These are phyloP conservation scores for Diuraphis noxia DNA, from an alignment of 1,140 invertebrate species.

Conservation along the genomic window DNA sequence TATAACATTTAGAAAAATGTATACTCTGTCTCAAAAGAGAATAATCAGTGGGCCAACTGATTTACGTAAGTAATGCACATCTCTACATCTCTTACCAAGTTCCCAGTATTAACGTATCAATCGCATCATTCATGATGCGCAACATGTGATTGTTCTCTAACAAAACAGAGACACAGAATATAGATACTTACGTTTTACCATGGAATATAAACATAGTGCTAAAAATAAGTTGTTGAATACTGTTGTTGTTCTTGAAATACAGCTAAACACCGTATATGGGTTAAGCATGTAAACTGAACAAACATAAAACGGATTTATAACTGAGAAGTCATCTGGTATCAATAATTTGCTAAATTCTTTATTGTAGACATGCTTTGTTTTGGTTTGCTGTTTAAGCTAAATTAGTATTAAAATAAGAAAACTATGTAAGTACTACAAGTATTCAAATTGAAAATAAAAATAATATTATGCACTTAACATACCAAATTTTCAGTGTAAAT, in stretches of 20 bases:
- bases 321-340: slow-evolving; percentile 64
- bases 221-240: slow-evolving; percentile 85
- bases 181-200: slow-evolving; percentile 67
- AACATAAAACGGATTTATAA: slow-evolving; percentile 69
- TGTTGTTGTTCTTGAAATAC: slow-evolving; percentile 88
- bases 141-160: too few relatives aligned
- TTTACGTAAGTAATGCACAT: too few relatives aligned
- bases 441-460: neutral
- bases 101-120: too few relatives aligned
- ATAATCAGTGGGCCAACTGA: too few relatives aligned
- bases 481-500: slow-evolving; percentile 69
- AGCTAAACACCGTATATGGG: slow-evolving; percentile 87
- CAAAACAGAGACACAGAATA: too few relatives aligned
- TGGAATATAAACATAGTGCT: slow-evolving; percentile 70
- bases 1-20: too few relatives aligned
- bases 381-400: slow-evolving; percentile 57
- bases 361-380: slow-evolving; percentile 61
- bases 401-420: slow-evolving; percentile 52
- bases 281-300: slow-evolving; percentile 86
- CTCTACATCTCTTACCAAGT: too few relatives aligned
- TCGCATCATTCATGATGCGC: too few relatives aligned
- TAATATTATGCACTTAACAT: slow-evolving; percentile 57
- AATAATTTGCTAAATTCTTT: slow-evolving; percentile 67
- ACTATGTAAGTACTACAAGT: neutral
- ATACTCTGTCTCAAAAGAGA: too few relatives aligned